Conservation (phyloP, 2,797 vertebrate genomes). For the Lycodopsis pacificus region DNA sequence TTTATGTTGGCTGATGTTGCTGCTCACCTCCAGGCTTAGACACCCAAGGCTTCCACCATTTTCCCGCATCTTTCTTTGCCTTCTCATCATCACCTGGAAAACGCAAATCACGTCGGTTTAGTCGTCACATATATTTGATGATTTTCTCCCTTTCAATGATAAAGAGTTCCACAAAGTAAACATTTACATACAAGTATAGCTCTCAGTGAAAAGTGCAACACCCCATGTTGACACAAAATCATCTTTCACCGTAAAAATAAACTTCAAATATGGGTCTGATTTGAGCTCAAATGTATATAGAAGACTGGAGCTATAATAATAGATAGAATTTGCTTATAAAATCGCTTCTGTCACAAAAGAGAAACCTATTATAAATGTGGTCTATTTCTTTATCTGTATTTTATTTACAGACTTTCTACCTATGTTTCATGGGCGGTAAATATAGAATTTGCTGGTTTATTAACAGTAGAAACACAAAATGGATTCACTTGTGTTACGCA, state of each 20-base stretch:
- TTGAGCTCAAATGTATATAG: not conserved
- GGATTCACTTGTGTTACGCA: slow-evolving; percentile 49
- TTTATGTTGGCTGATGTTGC: not conserved
- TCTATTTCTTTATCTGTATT: not conserved
- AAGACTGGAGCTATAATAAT: not conserved
- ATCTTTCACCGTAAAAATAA: not conserved
- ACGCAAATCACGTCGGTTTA: slow-evolving; percentile 15
- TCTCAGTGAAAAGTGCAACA: not conserved
- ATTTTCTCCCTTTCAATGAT: not conserved
- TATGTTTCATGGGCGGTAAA: not conserved
- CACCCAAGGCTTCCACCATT: slow-evolving; percentile 83
- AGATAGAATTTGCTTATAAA: not conserved
- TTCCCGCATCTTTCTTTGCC: slow-evolving; percentile 69
- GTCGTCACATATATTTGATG: not conserved
- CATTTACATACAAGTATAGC: not conserved
- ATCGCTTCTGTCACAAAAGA: not conserved
- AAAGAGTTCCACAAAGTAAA: not conserved
- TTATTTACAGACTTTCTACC: not conserved
- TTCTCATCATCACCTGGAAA: slow-evolving; percentile 70
- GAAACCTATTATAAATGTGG: not conserved
- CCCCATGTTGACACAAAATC: not conserved
- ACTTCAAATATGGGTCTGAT: not conserved
- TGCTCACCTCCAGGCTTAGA: slow-evolving; percentile 75
- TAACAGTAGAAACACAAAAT: slow-evolving; percentile 19
- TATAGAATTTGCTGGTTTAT: not conserved